These are phyloP conservation scores for Zosterops borbonicus DNA, from an alignment of 2,113 vertebrate genomes.

Conservation along the genomic window DNA sequence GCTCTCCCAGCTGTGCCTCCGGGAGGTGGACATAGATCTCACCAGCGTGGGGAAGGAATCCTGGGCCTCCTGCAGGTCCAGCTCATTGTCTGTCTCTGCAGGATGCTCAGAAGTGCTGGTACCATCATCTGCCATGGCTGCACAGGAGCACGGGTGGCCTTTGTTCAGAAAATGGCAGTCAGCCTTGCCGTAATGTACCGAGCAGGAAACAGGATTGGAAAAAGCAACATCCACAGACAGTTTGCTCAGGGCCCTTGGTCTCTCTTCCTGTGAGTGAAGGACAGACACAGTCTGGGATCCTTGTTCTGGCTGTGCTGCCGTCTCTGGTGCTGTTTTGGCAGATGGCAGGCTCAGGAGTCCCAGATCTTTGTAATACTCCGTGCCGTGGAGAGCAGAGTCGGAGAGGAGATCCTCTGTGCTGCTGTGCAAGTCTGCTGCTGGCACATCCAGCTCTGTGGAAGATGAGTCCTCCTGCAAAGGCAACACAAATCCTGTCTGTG, in stretches of 20 bases:
- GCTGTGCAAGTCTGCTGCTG: constrained; percentile 62
- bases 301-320: background rate
- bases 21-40: constrained; percentile 79
- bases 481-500: background rate
- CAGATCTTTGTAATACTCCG: constrained; percentile 84
- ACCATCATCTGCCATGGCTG: background rate
- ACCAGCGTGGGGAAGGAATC: constrained; percentile 77
- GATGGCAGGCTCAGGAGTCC: constrained; percentile 16
- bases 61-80: constrained; percentile 4
- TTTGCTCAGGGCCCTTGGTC: background rate
- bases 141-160: background rate
- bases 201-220: background rate
- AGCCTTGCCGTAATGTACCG: background rate
- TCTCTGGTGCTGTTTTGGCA: background rate
- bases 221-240: background rate
- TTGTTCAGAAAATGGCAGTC: background rate
- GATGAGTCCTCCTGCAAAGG: constrained; percentile 72
- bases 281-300: background rate
- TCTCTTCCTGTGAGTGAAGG: background rate
- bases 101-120: background rate
- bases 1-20: constrained; percentile 87
- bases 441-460: constrained; percentile 74
- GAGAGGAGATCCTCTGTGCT: constrained; percentile 83
- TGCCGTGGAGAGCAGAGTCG: constrained; percentile 77
- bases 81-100: background rate